These are phyloP conservation scores for Mormyrops boulengeri DNA, from an alignment of 2,797 vertebrate species.

Conservation along the genomic window DNA sequence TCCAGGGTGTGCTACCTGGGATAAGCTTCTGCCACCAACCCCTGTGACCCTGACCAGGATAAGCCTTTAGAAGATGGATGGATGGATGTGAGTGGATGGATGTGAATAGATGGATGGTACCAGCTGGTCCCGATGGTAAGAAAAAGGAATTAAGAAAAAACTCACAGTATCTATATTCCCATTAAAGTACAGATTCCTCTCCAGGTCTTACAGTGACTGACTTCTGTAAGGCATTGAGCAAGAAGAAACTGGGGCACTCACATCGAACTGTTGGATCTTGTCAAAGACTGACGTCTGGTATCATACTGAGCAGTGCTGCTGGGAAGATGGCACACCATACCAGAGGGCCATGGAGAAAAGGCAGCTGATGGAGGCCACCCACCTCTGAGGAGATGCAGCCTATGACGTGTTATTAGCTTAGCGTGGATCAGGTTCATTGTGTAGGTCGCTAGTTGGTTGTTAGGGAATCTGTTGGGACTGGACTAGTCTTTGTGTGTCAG, in stretches of 20 bases:
- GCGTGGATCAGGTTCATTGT: background rate
- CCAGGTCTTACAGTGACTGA: constrained; percentile 26
- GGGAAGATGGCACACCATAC: background rate
- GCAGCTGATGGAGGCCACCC: background rate
- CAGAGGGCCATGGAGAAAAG: background rate
- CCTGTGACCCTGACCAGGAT: background rate
- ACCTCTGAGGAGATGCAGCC: background rate
- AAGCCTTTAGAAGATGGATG: background rate
- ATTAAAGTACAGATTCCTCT: constrained; percentile 31
- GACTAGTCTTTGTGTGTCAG: background rate
- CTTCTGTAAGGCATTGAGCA: background rate
- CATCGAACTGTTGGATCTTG: background rate
- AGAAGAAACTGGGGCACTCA: background rate
- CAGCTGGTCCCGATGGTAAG: background rate
- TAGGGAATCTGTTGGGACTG: background rate
- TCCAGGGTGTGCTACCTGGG: background rate
- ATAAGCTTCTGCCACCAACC: background rate
- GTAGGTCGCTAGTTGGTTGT: background rate
- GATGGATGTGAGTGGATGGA: background rate
- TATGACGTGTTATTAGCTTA: background rate
- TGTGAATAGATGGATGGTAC: background rate
- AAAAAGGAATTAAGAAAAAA: constrained; percentile 29
- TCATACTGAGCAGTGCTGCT: background rate
- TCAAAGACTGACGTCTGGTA: background rate
- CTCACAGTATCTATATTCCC: constrained; percentile 36